These are phyloP conservation scores for Xestoiulus laeticollis DNA, from an alignment of 2,888 invertebrate genomes.

Conservation along the genomic window DNA sequence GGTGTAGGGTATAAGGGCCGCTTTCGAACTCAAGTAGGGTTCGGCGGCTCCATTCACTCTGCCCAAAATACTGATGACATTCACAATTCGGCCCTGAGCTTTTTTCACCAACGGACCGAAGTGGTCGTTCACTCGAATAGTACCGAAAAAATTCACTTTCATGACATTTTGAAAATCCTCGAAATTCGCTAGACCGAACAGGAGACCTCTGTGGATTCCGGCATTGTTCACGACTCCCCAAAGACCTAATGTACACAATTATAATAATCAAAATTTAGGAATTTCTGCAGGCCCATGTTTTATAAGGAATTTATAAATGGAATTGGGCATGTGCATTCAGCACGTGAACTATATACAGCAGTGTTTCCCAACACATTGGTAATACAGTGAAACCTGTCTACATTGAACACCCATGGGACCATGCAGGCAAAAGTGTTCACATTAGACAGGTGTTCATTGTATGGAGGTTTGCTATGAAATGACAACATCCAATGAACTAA, in stretches of 20 bases:
- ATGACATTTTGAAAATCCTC: background rate
- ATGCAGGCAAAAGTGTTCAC: too few species aligned
- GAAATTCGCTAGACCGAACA: background rate
- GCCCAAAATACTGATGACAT: background rate
- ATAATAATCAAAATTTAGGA: too few species aligned
- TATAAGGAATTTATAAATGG: too few species aligned
- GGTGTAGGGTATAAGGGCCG: background rate
- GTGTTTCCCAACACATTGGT: too few species aligned
- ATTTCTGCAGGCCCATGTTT: too few species aligned
- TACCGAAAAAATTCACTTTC: background rate
- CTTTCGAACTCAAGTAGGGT: background rate
- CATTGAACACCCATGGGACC: too few species aligned
- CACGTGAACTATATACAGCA: too few species aligned
- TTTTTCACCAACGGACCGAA: slow-evolving; percentile 5
- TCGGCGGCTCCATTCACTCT: background rate
- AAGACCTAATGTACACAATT: background rate
- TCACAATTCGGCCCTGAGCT: background rate
- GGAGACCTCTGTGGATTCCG: background rate
- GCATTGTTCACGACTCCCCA: slow-evolving; percentile 35
- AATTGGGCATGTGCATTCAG: too few species aligned
- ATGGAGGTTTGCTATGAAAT: too few species aligned
- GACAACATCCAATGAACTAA: too few species aligned
- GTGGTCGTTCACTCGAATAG: background rate
- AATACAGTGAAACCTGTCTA: too few species aligned
- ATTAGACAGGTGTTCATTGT: too few species aligned